Percentiles rank a stretch among this genome's conserved stretches.
Evolutionary conservation across 2,888 invertebrate species (phyloP).

Genomic region (Drosophila recens): DNA sequence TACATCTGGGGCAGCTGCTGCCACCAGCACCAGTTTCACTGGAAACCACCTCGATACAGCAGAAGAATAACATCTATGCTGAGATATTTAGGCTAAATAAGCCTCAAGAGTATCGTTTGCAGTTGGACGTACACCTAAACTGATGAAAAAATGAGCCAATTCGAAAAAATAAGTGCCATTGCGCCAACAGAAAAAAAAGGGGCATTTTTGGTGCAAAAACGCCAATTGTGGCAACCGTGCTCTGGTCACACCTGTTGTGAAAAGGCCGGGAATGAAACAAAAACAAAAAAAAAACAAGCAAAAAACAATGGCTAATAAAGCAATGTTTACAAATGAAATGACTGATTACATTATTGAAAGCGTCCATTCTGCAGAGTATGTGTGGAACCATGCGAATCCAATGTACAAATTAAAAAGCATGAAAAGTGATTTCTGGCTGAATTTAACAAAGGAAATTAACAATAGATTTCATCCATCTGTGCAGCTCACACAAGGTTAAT

Average conservation of each 20-base stretch:
- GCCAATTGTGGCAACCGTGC: no score
- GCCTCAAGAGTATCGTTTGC: slow-evolving; percentile 65
- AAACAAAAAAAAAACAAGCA: no score
- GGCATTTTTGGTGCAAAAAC: no score
- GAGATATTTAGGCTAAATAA: slow-evolving; percentile 73
- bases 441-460: slow-evolving; percentile 37
- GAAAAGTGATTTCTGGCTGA: slow-evolving; percentile 42
- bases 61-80: slow-evolving; percentile 61
- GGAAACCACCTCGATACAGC: background rate
- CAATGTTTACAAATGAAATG: slow-evolving; percentile 31
- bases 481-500: slow-evolving; percentile 19
- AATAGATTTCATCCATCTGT: slow-evolving; percentile 17
- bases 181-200: no score
- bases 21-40: background rate
- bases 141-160: no score
- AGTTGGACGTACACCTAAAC: slow-evolving; percentile 65
- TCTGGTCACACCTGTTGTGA: background rate
- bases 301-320: slow-evolving; percentile 22
- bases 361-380: slow-evolving; percentile 28
- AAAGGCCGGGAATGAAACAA: slow-evolving; percentile 11
- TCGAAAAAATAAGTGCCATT: no score
- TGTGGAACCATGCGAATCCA: slow-evolving; percentile 29
- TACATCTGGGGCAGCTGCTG: slow-evolving; percentile 50
- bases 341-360: slow-evolving; percentile 37
- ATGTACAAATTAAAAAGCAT: slow-evolving; percentile 34